Base-by-base conservation (phyloP, 2,888 invertebrate species). In the Dioctria linearis region DNA sequence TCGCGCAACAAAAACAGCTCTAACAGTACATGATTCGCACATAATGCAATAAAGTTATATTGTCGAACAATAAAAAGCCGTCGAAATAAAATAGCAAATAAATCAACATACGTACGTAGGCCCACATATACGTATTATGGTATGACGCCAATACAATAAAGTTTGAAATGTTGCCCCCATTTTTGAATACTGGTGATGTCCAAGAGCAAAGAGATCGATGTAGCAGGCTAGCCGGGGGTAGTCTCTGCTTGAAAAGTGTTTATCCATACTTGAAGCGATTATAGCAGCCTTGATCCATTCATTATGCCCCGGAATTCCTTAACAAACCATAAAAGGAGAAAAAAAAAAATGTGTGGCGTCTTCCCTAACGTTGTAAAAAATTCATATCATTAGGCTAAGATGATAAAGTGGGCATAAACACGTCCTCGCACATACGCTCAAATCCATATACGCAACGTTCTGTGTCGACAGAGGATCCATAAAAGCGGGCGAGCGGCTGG, bases 341-440 rank as follows among this genome's bases (percentile, higher is more conserved):
- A 76, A 76, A 76, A 76, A 61, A 66, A 66, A 43, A n/a, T 51
- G 25, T 25, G 65, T 42, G 25, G 25, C 78, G 25, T 39, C 66
- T 40, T 78, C 65, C 65, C 66, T 42, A 49, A 78, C 54, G 78
- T 78, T 51, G 54, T 78, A 78, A 78, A 78, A 78, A 66, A 78
- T 78, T 78, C 78, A 78, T 78, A 78, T 78, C 78, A 78, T 78
- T 78, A 66, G 66, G 78, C 63, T 78, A 66, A 78, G 51, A 78
- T 78, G 78, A 66, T 66, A 78, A 78, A 78, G 54, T 78, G 65
- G 46, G 66, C 65, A 78, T 54, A 78, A 78, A 78, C 65, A 78
- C 78, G 66, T 76, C 25, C 25, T 25, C 61, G 63, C 61, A 49
- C 76, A 76, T 59, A 76, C 76, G 63, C 39, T 66, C 46, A 40